Conservation (phyloP, 1,140 invertebrate genomes). For the Drosophila kohkoa region DNA sequence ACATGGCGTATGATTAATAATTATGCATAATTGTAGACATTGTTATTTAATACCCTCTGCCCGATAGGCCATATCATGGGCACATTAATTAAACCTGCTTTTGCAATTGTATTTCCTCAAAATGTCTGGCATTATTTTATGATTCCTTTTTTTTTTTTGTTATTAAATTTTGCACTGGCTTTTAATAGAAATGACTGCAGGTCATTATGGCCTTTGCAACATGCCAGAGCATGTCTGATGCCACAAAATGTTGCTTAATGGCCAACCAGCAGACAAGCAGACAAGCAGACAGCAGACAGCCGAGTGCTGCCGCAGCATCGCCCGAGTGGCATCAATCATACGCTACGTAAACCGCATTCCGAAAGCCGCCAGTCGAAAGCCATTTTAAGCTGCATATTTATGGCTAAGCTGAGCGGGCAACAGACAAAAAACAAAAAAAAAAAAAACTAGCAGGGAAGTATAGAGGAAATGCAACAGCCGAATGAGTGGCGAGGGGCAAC, state of each 20-base stretch:
- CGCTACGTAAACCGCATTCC: constrained; percentile 79
- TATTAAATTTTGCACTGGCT: not conserved
- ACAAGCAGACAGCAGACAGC: not conserved
- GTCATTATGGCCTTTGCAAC: constrained; percentile 12
- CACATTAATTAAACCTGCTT: not conserved
- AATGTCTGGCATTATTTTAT: constrained; percentile 1
- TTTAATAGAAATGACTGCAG: not conserved
- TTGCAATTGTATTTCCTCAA: constrained; percentile 4
- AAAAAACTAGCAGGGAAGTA: constrained; percentile 4
- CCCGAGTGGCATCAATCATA: constrained; percentile 75
- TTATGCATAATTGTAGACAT: constrained; percentile 42
- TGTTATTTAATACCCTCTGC: not conserved
- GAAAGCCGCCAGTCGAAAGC: constrained; percentile 78
- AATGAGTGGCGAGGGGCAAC: constrained; percentile 29
- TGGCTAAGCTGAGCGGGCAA: constrained; percentile 68
- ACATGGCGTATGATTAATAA: constrained; percentile 52
- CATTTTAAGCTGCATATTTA: constrained; percentile 83
- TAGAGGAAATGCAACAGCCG: constrained; percentile 23
- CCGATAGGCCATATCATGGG: not conserved
- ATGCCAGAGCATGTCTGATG: constrained; percentile 32
- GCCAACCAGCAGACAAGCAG: constrained; percentile 34
- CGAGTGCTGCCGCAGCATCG: constrained; percentile 15
- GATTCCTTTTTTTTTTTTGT: not conserved
- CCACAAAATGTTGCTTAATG: constrained; percentile 63
- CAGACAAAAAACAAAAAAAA: constrained; percentile 8